Conservation (phyloP, 2,797 vertebrate species). For the Phalloptychus januarius region DNA sequence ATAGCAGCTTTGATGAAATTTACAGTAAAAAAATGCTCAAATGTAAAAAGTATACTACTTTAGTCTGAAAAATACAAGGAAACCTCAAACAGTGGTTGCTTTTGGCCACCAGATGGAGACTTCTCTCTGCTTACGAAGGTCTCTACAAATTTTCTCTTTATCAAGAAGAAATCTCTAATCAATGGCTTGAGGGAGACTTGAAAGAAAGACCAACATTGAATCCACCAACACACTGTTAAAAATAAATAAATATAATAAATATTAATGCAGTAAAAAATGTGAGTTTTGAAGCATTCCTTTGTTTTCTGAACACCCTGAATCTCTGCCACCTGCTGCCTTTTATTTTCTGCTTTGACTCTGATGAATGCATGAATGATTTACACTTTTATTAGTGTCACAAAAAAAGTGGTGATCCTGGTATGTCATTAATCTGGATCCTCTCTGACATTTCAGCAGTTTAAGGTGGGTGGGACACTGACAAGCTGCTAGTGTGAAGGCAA, state of each 20-base stretch:
- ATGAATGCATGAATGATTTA: slow-evolving; percentile 45
- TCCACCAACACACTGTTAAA: not conserved
- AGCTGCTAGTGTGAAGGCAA: slow-evolving; percentile 70
- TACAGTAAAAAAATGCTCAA: not conserved
- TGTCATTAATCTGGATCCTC: slow-evolving; percentile 28
- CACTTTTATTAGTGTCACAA: slow-evolving; percentile 32
- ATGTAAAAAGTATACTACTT: not conserved
- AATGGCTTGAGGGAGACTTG: not conserved
- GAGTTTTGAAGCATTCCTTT: not conserved
- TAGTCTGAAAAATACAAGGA: not conserved
- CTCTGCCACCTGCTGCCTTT: slow-evolving; percentile 4
- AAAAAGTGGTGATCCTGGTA: slow-evolving; percentile 40
- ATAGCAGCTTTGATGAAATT: not conserved
- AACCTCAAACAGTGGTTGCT: not conserved
- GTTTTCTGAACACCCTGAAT: slow-evolving; percentile 5
- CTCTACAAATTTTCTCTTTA: not conserved
- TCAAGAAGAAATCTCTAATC: not conserved
- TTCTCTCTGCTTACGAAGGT: slow-evolving; percentile 6
- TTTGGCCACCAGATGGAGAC: slow-evolving; percentile 70
- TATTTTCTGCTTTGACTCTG: slow-evolving; percentile 32
- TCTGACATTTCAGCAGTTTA: slow-evolving; percentile 57
- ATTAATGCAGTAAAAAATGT: not conserved
- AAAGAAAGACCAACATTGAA: not conserved
- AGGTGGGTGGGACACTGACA: slow-evolving; percentile 60
- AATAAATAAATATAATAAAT: not conserved